Conservation (phyloP, 1,140 invertebrate species). For the Philotrypesis tridentata region DNA sequence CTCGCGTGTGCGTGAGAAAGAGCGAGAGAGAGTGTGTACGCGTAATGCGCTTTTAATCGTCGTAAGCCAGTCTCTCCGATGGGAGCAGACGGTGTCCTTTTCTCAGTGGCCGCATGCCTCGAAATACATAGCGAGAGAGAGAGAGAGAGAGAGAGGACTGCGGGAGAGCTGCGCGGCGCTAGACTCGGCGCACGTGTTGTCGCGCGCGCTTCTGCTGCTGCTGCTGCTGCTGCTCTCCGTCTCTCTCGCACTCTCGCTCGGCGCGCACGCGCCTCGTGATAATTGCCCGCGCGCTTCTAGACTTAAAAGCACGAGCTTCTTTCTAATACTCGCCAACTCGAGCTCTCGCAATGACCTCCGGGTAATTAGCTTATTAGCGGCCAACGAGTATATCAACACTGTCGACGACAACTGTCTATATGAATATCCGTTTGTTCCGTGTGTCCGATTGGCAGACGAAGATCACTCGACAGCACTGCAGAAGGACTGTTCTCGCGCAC, state of each 20-base stretch:
- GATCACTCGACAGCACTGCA: not conserved
- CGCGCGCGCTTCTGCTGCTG: not conserved
- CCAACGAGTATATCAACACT: not conserved
- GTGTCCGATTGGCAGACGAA: not conserved
- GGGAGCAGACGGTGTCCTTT: not conserved
- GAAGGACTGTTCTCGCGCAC: not conserved
- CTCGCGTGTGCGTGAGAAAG: too few species aligned
- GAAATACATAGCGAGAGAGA: too few species aligned
- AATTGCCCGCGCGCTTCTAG: slow-evolving; percentile 31
- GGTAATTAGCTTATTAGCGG: not conserved
- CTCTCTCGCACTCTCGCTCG: slow-evolving; percentile 29
- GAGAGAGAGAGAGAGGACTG: too few species aligned
- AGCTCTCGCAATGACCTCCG: not conserved
- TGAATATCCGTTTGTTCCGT: not conserved
- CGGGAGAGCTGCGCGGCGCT: not conserved
- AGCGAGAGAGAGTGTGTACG: slow-evolving; percentile 34
- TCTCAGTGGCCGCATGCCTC: not conserved
- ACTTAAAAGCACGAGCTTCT: not conserved
- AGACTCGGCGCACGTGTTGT: slow-evolving; percentile 42
- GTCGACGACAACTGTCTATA: not conserved
- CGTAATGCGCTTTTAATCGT: slow-evolving; percentile 68
- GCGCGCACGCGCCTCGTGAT: slow-evolving; percentile 23
- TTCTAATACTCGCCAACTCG: not conserved
- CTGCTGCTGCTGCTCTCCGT: not conserved
- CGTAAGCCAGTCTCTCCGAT: slow-evolving; percentile 51